Base-by-base conservation (phyloP, 1,140 invertebrate species). In the Aphaenogaster rudis region DNA sequence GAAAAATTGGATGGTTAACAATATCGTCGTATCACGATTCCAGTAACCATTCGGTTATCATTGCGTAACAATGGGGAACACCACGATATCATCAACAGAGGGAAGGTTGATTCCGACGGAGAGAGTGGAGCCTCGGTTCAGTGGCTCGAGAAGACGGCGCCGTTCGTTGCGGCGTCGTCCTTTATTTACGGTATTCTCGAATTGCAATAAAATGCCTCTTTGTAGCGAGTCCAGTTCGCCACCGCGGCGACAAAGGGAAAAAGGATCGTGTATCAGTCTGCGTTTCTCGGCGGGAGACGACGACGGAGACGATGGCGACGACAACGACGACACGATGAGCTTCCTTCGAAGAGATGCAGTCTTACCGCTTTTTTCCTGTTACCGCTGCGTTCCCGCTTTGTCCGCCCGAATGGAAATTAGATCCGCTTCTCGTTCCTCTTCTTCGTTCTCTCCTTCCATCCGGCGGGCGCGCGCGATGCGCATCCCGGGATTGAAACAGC, bases 371-470 rank as follows among this genome's bases (percentile, higher is more conserved):
- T 82, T 82, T 74, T 61, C 54, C 52, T 21, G 50, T 80, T 82
- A 59, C 67, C 67, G 28, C 28, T 61, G 67, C 54, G 42, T 42
- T 59, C 66, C 52, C 39, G 79, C 64, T 82, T 82, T 74, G 67
- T 82, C 80, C 39, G 28, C 52, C 13, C 80, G 54, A 82, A 82
- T 82, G 80, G 80, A 82, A 82, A 82, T 82, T 74, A 82, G 80
- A 82, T 74, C 67, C 50, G 39, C 66, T 82, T 67, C 66, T 59
- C 42, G 15, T 72, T 72, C 36, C 79, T 39, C 17, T 11, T 79
- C 13, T 11, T 79, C 13, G 6, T 42, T 9, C 9, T 33, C n/a
- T 9, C 21, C 50, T 3, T 7, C 52, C 11, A 4, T 21, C 39
- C 61, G 54, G n/a, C 28, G 7, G 8, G 11, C 3, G 42, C 39